Percentiles rank a stretch among this genome's conserved stretches.
These are phyloP conservation scores for Hemiprocne comata DNA, from an alignment of 2,113 vertebrate species.

Conservation along the genomic window DNA sequence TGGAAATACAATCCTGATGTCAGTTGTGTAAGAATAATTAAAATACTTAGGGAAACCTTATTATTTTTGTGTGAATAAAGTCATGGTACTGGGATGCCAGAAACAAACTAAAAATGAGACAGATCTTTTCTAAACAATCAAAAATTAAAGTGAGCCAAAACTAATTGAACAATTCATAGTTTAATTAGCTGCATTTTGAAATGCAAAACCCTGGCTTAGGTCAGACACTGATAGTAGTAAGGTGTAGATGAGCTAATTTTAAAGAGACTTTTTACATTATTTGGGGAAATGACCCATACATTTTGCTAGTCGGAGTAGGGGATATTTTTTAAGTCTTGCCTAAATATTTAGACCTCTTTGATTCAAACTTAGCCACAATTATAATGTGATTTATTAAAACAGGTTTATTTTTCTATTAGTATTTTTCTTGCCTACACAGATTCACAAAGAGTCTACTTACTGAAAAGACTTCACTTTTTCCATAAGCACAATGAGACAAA, in stretches of 20 bases:
- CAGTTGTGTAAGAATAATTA: not conserved
- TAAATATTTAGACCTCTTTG: constrained; percentile 47
- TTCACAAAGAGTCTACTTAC: constrained; percentile 16
- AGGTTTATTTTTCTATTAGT: not conserved
- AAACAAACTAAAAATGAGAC: not conserved
- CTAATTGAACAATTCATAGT: not conserved
- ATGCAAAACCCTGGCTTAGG: not conserved
- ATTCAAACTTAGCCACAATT: constrained; percentile 19
- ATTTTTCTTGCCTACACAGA: constrained; percentile 32
- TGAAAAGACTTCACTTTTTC: constrained; percentile 25
- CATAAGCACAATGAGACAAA: not conserved
- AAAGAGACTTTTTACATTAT: not conserved
- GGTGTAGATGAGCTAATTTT: not conserved
- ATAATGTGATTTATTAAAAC: not conserved
- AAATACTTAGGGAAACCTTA: not conserved
- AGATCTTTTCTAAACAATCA: not conserved
- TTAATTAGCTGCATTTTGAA: constrained; percentile 6
- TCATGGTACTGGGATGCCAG: not conserved
- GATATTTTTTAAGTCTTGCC: constrained; percentile 27
- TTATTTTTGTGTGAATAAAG: not conserved
- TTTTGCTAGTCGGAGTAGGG: not conserved
- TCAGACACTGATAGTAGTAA: not conserved
- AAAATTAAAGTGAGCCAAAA: not conserved
- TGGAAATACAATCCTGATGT: not conserved
- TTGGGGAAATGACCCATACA: not conserved